Base-by-base conservation (phyloP, 2,888 invertebrate species). In the Plebejus melissa region DNA sequence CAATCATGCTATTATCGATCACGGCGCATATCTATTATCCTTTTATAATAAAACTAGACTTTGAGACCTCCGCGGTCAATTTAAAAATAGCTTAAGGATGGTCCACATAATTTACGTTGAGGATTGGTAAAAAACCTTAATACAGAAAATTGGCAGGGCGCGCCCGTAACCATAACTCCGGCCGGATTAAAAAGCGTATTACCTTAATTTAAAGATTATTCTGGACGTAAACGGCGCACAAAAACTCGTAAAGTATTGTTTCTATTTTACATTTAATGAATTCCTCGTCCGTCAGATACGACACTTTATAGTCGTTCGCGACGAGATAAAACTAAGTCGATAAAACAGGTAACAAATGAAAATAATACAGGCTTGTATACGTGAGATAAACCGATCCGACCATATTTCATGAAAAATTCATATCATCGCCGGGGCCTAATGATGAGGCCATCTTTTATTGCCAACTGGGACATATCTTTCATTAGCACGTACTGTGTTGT, bases 381-480 rank as follows among this genome's bases (percentile, higher is more conserved):
- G 78, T 77, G 76, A 84, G 84, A 85, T 87, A 85, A 87, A 85
- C 84, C 83, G 84, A 82, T 86, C 85, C 84, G 84, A 84, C 84
- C 85, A 90, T 90, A 91, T 91, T 89, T 91, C 91, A 93, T 92
- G 92, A 93, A 93, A 93, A 90, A 93, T 92, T 92, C 92, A 92
- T 92, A 89, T 84, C 86, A 84, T 84, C 85, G 84, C 83, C 81
- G 84, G 82, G 82, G 84, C 87, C 90, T 93, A 93, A 93, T 91
- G 91, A 93, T 88, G 87, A 88, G 88, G 86, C 87, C 88, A 87
- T 88, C 88, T 90, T 89, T 91, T 90, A 91, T 89, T 88, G 88
- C 89, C 86, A 82, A 82, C 82, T 82, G 84, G 85, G 86, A 89
- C 87, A 87, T 88, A 89, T 88, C 87, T 89, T 89, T 90, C 88